These are phyloP conservation scores for Hypsopygia costalis DNA, from an alignment of 2,888 invertebrate genomes.

Conservation along the genomic window DNA sequence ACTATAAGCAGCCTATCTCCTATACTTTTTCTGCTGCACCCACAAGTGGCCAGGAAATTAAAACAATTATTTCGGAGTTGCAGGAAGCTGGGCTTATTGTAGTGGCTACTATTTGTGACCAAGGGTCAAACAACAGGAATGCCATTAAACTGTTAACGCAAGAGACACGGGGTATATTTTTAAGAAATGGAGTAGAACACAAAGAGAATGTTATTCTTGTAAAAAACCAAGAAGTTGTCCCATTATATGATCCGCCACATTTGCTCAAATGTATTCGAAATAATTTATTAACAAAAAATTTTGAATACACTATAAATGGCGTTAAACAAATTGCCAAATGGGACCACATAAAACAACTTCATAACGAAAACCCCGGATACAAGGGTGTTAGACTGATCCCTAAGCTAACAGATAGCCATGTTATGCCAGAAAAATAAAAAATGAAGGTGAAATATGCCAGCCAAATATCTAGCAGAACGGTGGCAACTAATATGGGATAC, in stretches of 20 bases:
- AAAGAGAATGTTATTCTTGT: conserved; percentile 19
- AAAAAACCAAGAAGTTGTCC: conserved; percentile 20
- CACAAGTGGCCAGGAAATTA: conserved; percentile 9
- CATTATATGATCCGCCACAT: conserved; percentile 24
- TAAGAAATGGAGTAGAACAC: conserved; percentile 13
- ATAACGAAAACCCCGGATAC: conserved; percentile 21
- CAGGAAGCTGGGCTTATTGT: conserved; percentile 9
- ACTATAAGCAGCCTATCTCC: conserved; percentile 22
- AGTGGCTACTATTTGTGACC: conserved; percentile 9
- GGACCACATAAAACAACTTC: conserved; percentile 19
- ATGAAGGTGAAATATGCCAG: conserved; percentile 27
- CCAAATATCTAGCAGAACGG: conserved; percentile 28
- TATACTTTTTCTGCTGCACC: conserved; percentile 7
- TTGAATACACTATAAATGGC: conserved; percentile 11
- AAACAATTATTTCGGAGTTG: conserved; percentile 4
- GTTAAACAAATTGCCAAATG: conserved; percentile 24
- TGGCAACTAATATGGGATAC: conserved; percentile 25
- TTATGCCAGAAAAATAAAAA: conserved; percentile 19
- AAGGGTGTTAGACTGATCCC: conserved; percentile 22
- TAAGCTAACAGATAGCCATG: conserved; percentile 25
- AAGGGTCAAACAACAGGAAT: conserved; percentile 23
- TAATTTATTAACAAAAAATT: conserved; percentile 23
- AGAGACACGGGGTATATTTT: conserved; percentile 16
- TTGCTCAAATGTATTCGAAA: conserved; percentile 25
- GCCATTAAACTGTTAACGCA: conserved; percentile 21